A percentile compares a stretch with the other conserved stretches of the same genome.
phyloP scores from a whole-genome alignment of 2,888 invertebrate species.

The Scotopteryx bipunctaria region DNA sequence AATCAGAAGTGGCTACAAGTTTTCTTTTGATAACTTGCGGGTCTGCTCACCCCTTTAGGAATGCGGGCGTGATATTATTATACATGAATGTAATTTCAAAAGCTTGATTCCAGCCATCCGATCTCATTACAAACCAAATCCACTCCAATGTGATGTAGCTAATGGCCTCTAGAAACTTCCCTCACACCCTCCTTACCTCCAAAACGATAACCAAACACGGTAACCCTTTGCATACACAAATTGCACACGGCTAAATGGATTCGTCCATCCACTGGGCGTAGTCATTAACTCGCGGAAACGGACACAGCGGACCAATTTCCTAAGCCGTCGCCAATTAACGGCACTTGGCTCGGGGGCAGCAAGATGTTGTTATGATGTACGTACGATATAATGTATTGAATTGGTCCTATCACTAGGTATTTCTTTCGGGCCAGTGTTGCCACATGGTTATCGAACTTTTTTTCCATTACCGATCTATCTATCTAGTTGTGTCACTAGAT shows the following conservation, averaged over 20 bases:
- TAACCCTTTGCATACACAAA: constrained; percentile 75
- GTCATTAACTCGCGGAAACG: constrained; percentile 81
- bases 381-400: constrained; percentile 2
- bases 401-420: no score
- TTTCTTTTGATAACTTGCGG: no score
- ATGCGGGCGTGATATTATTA: no score
- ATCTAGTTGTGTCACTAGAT: no score
- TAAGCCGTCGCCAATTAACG: constrained; percentile 72
- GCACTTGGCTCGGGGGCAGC: constrained; percentile 18
- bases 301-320: constrained; percentile 81
- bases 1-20: no score
- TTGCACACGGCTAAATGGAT: constrained; percentile 79
- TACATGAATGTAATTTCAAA: no score
- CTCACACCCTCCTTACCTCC: constrained; percentile 19
- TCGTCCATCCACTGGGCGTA: constrained; percentile 78
- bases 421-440: no score
- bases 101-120: background rate
- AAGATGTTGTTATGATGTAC: constrained; percentile 31
- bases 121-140: background rate
- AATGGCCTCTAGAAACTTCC: constrained; percentile 1
- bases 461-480: no score
- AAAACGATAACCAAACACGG: constrained; percentile 53
- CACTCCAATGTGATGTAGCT: background rate
- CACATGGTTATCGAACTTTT: no score
- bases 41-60: no score